A percentile compares a stretch with the other conserved stretches of the same genome.
Conservation (phyloP, 2,113 vertebrate species). For the Paralichthys olivaceus region DNA sequence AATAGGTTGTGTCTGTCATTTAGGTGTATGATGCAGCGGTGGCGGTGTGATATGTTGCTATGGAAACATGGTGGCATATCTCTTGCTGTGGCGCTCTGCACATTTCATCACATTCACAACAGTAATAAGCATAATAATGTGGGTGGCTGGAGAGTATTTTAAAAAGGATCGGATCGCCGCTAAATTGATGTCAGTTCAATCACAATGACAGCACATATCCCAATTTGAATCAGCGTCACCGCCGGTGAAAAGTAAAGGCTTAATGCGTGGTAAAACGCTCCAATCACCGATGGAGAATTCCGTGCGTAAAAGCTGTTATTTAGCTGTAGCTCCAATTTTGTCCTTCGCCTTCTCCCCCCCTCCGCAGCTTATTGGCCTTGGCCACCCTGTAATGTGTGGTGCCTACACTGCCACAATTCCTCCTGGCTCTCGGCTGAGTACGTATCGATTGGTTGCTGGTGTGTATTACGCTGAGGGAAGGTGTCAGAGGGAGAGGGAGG, state of each 20-base stretch:
- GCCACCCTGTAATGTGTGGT: constrained; percentile 80
- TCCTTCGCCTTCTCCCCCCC: constrained; percentile 63
- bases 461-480: constrained; percentile 79
- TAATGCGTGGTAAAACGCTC: constrained; percentile 22
- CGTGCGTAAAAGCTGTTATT: constrained; percentile 63
- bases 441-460: constrained; percentile 82
- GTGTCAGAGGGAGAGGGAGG: constrained; percentile 64
- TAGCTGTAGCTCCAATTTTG: constrained; percentile 59
- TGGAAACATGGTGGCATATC: constrained; percentile 73
- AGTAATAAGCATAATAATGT: constrained; percentile 68
- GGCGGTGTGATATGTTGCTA: constrained; percentile 73
- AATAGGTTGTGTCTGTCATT: constrained; percentile 77
- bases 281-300: constrained; percentile 38
- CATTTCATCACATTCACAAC: constrained; percentile 63
- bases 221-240: constrained; percentile 52
- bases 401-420: constrained; percentile 83
- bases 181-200: constrained; percentile 53
- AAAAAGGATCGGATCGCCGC: constrained; percentile 59
- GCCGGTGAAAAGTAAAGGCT: constrained; percentile 37
- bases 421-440: constrained; percentile 78
- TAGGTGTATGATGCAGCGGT: constrained; percentile 69
- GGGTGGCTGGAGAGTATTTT: constrained; percentile 53
- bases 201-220: constrained; percentile 46
- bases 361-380: constrained; percentile 78
- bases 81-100: constrained; percentile 51